Evolutionary conservation across 1,140 invertebrate species (phyloP).

Genomic region (Macrosteles quadrilineatus): DNA sequence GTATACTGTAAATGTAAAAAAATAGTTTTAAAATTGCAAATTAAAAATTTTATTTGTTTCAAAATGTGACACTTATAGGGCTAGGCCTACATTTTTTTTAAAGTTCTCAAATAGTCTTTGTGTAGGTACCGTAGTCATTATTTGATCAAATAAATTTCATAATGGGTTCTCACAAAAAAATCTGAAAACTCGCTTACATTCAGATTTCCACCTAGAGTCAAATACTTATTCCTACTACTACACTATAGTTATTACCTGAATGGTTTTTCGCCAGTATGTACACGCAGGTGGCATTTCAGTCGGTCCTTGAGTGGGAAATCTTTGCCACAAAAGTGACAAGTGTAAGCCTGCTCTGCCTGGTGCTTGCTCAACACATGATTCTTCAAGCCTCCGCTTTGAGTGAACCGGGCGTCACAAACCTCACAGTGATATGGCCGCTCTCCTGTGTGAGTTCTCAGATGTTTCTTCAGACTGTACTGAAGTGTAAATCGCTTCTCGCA

Average conservation of each 20-base stretch:
- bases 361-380: slow-evolving; percentile 39
- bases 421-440: slow-evolving; percentile 46
- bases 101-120: too few relatives aligned
- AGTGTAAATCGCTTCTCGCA: slow-evolving; percentile 34
- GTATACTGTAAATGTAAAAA: too few relatives aligned
- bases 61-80: too few relatives aligned
- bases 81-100: too few relatives aligned
- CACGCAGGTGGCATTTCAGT: slow-evolving; percentile 62
- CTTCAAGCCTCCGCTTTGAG: slow-evolving; percentile 48
- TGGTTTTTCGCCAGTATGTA: slow-evolving; percentile 77
- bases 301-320: slow-evolving; percentile 72
- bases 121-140: too few relatives aligned
- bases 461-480: slow-evolving; percentile 42
- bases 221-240: too few relatives aligned
- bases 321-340: slow-evolving; percentile 54
- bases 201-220: too few relatives aligned
- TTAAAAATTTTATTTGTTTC: too few relatives aligned
- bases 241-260: slow-evolving; percentile 68
- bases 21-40: too few relatives aligned
- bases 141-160: too few relatives aligned
- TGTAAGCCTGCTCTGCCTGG: slow-evolving; percentile 35
- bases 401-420: slow-evolving; percentile 38
- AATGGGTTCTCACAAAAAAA: too few relatives aligned
- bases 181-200: too few relatives aligned
- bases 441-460: slow-evolving; percentile 49